Evolutionary conservation across 2,113 vertebrate species (phyloP).

Genomic region (Carollia perspicillata): DNA sequence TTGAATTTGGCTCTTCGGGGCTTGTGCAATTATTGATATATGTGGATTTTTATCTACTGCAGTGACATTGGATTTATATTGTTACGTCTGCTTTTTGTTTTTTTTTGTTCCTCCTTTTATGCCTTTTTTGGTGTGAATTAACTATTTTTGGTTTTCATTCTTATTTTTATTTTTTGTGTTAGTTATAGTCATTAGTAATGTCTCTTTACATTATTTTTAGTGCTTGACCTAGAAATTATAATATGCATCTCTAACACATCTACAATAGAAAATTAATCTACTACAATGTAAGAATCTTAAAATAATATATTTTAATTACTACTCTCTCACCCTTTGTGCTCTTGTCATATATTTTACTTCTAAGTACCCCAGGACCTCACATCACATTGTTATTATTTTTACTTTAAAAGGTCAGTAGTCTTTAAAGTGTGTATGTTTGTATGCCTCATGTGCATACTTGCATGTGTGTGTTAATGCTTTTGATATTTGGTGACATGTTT

Average conservation of each 20-base stretch:
- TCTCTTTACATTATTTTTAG: neutral
- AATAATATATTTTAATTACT: slow-evolving; percentile 19
- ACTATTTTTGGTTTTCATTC: neutral
- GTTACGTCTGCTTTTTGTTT: neutral
- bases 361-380: neutral
- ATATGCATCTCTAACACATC: neutral
- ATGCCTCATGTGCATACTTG: neutral
- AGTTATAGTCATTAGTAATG: neutral
- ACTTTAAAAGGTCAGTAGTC: neutral
- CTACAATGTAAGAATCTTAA: slow-evolving; percentile 1
- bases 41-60: neutral
- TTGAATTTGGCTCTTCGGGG: neutral
- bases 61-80: neutral
- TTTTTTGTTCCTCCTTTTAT: neutral
- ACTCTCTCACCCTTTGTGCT: neutral
- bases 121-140: neutral
- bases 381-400: neutral
- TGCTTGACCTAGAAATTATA: neutral
- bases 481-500: neutral
- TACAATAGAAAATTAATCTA: neutral
- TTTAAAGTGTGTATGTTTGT: neutral
- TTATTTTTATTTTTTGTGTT: neutral
- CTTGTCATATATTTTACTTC: slow-evolving; percentile 13
- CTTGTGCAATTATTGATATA: neutral
- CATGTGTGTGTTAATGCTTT: neutral